A percentile compares a stretch with the other conserved stretches of the same genome.
Evolutionary conservation across 1,140 invertebrate species (phyloP).

Genomic region (Drosophila lacteicornis): DNA sequence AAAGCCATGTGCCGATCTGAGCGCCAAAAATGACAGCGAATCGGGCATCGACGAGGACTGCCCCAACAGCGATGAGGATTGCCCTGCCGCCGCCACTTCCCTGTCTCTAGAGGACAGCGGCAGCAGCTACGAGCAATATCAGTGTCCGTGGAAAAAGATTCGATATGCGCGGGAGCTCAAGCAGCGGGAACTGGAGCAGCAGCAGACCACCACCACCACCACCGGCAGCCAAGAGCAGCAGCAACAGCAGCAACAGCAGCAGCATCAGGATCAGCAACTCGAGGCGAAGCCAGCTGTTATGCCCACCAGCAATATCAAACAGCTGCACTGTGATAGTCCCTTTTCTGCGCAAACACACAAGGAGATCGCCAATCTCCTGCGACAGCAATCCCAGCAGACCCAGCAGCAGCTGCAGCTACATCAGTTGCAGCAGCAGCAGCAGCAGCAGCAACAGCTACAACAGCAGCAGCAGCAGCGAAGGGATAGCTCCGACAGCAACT

Average conservation of each 20-base stretch:
- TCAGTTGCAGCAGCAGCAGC: conserved; percentile 56
- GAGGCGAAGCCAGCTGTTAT: conserved; percentile 39
- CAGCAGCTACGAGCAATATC: conserved; percentile 75
- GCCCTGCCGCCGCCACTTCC: conserved; percentile 12
- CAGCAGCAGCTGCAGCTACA: conserved; percentile 46
- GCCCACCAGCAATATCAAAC: conserved; percentile 65
- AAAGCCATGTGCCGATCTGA: conserved; percentile 70
- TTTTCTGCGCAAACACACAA: conserved; percentile 82
- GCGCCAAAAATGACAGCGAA: conserved; percentile 76
- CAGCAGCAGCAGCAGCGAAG: conserved; percentile 75
- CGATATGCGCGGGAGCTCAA: conserved; percentile 81
- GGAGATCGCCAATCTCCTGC: conserved; percentile 77
- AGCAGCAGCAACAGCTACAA: conserved; percentile 40
- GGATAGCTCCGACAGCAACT: conserved; percentile 83
- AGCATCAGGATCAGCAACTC: conserved; percentile 21
- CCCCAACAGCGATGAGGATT: conserved; percentile 68
- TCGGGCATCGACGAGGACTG: conserved; percentile 78
- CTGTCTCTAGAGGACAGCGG: conserved; percentile 18
- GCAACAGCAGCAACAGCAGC: conserved; percentile 2
- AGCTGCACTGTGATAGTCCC: conserved; percentile 75
- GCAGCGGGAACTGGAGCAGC: conserved; percentile 72
- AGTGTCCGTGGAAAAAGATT: conserved; percentile 84
- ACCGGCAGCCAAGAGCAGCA: conserved; percentile 30
- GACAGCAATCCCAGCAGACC: conserved; percentile 71
- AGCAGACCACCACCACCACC: conserved; percentile 40